These are phyloP conservation scores for Calonectris borealis DNA, from an alignment of 2,113 vertebrate species.

Conservation along the genomic window DNA sequence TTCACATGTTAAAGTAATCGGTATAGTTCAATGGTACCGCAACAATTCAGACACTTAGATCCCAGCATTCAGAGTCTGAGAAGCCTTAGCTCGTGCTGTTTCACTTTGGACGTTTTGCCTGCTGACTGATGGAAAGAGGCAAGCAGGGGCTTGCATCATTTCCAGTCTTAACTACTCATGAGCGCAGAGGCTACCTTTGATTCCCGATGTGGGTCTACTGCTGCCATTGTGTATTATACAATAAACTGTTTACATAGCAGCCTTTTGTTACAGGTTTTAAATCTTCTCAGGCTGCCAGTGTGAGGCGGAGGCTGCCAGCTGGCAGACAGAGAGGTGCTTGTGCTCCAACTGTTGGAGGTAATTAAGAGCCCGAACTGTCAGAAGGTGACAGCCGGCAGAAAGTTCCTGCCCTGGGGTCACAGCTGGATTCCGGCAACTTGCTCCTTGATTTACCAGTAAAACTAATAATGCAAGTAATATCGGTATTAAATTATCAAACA, in stretches of 20 bases:
- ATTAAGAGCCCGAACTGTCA: constrained; percentile 80
- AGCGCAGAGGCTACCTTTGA: constrained; percentile 58
- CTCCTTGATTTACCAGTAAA: constrained; percentile 77
- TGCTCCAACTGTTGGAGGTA: constrained; percentile 75
- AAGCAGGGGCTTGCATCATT: neutral
- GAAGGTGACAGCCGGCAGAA: constrained; percentile 80
- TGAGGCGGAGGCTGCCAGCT: constrained; percentile 74
- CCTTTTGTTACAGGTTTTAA: constrained; percentile 82
- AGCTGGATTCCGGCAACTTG: constrained; percentile 78
- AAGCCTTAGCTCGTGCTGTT: neutral
- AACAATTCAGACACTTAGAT: neutral
- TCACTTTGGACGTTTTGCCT: neutral
- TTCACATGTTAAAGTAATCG: neutral
- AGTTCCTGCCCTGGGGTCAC: constrained; percentile 79
- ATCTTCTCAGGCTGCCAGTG: constrained; percentile 77
- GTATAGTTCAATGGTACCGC: neutral
- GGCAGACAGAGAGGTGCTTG: constrained; percentile 83
- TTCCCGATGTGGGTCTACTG: constrained; percentile 59
- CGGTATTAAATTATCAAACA: constrained; percentile 72
- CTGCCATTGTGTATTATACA: constrained; percentile 72
- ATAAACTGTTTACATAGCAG: constrained; percentile 82
- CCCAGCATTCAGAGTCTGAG: neutral
- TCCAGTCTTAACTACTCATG: neutral
- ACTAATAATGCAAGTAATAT: constrained; percentile 75
- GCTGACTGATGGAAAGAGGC: neutral